phyloP scores from a whole-genome alignment of 2,888 invertebrate species.

The Cremastinae sp. region DNA sequence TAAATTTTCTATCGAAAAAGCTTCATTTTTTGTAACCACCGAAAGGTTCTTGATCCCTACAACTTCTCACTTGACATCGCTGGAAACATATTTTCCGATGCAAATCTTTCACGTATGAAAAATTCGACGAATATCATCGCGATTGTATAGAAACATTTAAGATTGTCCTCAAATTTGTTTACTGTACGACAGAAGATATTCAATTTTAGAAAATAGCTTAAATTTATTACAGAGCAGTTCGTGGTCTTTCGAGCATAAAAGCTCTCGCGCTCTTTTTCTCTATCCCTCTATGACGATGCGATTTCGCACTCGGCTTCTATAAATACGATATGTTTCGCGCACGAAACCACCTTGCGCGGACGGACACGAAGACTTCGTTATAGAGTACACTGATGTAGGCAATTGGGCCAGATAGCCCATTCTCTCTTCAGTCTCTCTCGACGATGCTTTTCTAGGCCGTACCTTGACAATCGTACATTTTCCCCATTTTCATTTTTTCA shows the following conservation, averaged over 20 bases:
- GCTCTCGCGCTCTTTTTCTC: conserved; percentile 15
- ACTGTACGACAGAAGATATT: background rate
- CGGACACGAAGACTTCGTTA: conserved; percentile 12
- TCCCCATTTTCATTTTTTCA: conserved; percentile 10
- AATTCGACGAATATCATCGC: too few species aligned
- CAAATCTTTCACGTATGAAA: too few species aligned
- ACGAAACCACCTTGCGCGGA: conserved; percentile 60
- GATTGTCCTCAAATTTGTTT: background rate
- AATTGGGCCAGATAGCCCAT: conserved; percentile 54
- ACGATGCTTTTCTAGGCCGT: conserved; percentile 35
- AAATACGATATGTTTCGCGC: conserved; percentile 54
- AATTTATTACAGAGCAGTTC: conserved; percentile 5
- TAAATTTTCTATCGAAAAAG: too few species aligned
- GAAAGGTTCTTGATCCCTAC: too few species aligned
- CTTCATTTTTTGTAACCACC: too few species aligned
- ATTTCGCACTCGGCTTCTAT: conserved; percentile 57
- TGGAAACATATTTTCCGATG: too few species aligned
- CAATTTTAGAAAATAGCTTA: background rate
- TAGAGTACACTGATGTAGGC: conserved; percentile 49
- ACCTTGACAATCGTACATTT: conserved; percentile 45
- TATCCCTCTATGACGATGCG: conserved; percentile 36
- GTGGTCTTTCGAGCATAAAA: background rate
- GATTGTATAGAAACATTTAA: background rate
- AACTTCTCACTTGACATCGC: too few species aligned
- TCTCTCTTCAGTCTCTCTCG: background rate